Evolutionary conservation across 2,888 invertebrate species (phyloP), one percentile per base, ranked within the genome.

Genomic region (Trichopoda pennipes): DNA sequence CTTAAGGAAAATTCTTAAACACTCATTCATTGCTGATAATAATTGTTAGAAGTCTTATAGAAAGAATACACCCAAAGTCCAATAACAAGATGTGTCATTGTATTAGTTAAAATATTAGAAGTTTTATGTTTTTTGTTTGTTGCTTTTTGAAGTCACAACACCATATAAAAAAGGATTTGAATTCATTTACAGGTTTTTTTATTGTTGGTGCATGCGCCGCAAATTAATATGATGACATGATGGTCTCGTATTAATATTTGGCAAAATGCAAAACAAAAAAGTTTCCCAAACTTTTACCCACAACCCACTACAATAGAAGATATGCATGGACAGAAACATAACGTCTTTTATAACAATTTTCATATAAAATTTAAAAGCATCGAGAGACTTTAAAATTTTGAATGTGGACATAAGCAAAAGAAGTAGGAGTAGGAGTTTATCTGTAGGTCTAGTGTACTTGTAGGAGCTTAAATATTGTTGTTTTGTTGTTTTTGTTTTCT

Each of bases 171-270:
- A 55, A 69, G 8, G 12, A 6, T 53, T 61, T 23, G 8, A 60
- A 76, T 53, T 68, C 32, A 47, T 53, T 60, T 68, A 9, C 68
- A 42, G 58, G 58, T 28, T 70, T 58, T 68, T 72, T n/a, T n/a
- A n/a, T n/a, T 75, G 58, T 66, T 76, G 75, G 75, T 79, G 75
- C 79, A 82, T 82, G 82, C 78, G 82, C 82, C 79, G 68, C 78
- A 82, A 75, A 60, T 73, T 61, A 68, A 61, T 68, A 47, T 35
- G 17, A 61, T 60, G 64, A 58, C 42, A 63, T 42, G 63, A 66
- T 23, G 32, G 60, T 44, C 38, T 53, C 32, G 17, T 47, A 38
- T 63, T 47, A 55, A 69, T 53, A 21, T 47, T 76, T 68, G 61
- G 49, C 53, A 61, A 76, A 68, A 68, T 17, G n/a, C 8, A 51